Evolutionary conservation across 2,797 vertebrate genomes (phyloP).

Genomic region (Sebastes hubbsi): DNA sequence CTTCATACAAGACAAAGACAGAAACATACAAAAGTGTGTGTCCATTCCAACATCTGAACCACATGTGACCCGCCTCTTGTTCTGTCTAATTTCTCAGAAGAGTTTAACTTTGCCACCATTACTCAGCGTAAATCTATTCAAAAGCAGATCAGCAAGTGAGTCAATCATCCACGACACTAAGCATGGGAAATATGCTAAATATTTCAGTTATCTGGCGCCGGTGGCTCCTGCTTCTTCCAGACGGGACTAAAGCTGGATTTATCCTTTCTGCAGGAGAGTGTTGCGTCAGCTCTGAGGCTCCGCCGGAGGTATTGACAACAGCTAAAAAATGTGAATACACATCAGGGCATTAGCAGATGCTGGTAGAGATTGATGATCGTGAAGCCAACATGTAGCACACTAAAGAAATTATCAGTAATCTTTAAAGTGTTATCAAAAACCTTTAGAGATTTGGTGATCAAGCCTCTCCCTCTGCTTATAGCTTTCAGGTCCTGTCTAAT

Average conservation of each 20-base stretch:
- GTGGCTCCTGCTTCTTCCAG: background rate
- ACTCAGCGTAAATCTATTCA: background rate
- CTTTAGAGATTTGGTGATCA: background rate
- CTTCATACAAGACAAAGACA: no score
- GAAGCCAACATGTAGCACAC: background rate
- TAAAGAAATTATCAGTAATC: background rate
- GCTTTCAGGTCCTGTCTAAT: background rate
- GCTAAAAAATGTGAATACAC: background rate
- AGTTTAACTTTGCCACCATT: background rate
- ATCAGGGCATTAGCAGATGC: background rate
- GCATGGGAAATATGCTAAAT: slow-evolving; percentile 60
- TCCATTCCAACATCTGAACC: background rate
- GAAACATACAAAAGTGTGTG: background rate
- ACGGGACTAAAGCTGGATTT: background rate
- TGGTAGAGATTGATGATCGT: background rate
- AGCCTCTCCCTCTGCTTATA: background rate
- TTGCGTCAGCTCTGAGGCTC: background rate
- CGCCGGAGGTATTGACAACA: background rate
- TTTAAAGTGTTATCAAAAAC: background rate
- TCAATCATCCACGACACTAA: slow-evolving; percentile 45
- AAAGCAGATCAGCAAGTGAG: slow-evolving; percentile 39
- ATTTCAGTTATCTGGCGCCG: slow-evolving; percentile 37
- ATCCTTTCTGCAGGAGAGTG: background rate
- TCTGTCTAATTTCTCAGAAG: background rate
- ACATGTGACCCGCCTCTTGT: background rate